Evolutionary conservation across 2,113 vertebrate species (phyloP).

Genomic region (Beaufortia kweichowensis): DNA sequence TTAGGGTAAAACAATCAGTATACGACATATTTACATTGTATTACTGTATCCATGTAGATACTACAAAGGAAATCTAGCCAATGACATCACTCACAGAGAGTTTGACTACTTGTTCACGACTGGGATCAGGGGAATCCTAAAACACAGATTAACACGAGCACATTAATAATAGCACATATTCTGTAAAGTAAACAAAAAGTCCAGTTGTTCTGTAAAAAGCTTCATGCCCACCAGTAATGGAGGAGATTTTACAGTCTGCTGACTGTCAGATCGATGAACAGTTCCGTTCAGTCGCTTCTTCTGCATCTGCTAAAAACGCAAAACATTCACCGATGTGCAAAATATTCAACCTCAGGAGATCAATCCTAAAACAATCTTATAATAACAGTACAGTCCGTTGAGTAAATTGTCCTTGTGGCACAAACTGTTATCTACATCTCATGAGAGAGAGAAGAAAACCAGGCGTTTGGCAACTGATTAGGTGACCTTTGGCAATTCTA

Average conservation of each 20-base stretch:
- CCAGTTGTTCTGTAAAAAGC: neutral
- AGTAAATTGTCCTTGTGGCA: too few species aligned
- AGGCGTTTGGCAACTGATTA: too few species aligned
- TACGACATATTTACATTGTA: neutral
- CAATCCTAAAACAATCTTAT: neutral
- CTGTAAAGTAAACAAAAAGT: too few species aligned
- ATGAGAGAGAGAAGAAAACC: too few species aligned
- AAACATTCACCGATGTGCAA: neutral
- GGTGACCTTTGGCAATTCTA: too few species aligned
- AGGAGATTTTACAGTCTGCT: slow-evolving; percentile 94
- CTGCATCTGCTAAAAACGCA: slow-evolving; percentile 78
- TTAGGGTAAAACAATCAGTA: neutral
- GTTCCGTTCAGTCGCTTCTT: slow-evolving; percentile 82
- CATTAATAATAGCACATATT: neutral
- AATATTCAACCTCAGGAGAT: neutral
- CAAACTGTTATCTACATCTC: too few species aligned
- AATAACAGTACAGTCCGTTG: neutral
- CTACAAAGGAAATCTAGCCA: neutral
- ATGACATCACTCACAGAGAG: slow-evolving; percentile 85
- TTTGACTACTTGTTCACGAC: slow-evolving; percentile 87
- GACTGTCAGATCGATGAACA: slow-evolving; percentile 86
- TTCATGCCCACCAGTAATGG: slow-evolving; percentile 84
- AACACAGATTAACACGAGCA: neutral
- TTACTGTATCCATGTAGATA: neutral
- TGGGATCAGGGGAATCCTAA: slow-evolving; percentile 90